phyloP scores from a whole-genome alignment of 2,888 invertebrate species.

The Lepidocyrtinus sp. region DNA sequence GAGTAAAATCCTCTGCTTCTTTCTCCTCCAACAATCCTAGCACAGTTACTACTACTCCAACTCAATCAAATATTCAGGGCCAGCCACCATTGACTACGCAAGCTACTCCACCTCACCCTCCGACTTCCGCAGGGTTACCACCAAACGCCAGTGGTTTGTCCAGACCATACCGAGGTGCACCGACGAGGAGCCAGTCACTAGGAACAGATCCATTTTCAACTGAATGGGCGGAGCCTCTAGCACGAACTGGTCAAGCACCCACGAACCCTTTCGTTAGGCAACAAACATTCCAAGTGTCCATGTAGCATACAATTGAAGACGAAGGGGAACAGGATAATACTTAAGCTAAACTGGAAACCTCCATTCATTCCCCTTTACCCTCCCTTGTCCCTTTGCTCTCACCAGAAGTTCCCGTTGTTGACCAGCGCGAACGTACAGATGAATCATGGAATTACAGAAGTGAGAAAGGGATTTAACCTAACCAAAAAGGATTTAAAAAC shows the following conservation, averaged over 20 bases:
- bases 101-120: not conserved
- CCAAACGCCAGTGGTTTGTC: slow-evolving; percentile 67
- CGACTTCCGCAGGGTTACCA: slow-evolving; percentile 56
- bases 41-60: slow-evolving; percentile 2
- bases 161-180: slow-evolving; percentile 67
- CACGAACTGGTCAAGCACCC: slow-evolving; percentile 71
- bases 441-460: not conserved
- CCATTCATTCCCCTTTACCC: too few species aligned
- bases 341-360: slow-evolving; percentile 4
- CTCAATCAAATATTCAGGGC: not conserved
- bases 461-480: too few species aligned
- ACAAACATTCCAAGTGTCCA: slow-evolving; percentile 70
- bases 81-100: slow-evolving; percentile 25
- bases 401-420: slow-evolving; percentile 26
- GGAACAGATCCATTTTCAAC: slow-evolving; percentile 85
- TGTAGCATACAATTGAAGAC: slow-evolving; percentile 60
- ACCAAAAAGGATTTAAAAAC: too few species aligned
- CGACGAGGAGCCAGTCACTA: slow-evolving; percentile 68
- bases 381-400: too few species aligned
- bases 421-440: too few species aligned
- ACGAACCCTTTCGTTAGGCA: slow-evolving; percentile 69
- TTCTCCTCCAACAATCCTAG: slow-evolving; percentile 43
- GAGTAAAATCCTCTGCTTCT: slow-evolving; percentile 40
- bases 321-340: too few species aligned
- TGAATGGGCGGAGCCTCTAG: slow-evolving; percentile 83